These are phyloP conservation scores for Sclerodermus sp. DNA, from an alignment of 2,888 invertebrate genomes.

Conservation along the genomic window DNA sequence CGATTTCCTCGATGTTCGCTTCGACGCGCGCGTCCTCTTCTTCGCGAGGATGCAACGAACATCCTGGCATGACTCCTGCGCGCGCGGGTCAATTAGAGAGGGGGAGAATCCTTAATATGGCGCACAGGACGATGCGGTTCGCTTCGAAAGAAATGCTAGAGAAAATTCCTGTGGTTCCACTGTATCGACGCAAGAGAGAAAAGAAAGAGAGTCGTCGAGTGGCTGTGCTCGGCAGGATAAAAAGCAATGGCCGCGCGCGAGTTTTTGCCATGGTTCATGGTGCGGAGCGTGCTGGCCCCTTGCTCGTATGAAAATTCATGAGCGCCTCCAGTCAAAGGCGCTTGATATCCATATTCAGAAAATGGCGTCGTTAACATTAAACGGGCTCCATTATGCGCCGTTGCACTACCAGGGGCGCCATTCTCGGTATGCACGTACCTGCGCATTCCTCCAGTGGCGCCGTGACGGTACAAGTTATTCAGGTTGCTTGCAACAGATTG, in stretches of 20 bases:
- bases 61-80: too few relatives aligned
- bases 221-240: conserved; percentile 13
- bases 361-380: conserved; percentile 57
- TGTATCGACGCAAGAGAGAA: neutral
- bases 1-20: too few relatives aligned
- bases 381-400: conserved; percentile 49
- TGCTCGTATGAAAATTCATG: conserved; percentile 52
- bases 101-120: too few relatives aligned
- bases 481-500: too few relatives aligned
- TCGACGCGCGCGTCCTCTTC: too few relatives aligned
- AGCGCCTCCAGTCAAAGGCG: conserved; percentile 43
- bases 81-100: too few relatives aligned
- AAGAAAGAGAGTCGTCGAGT: conserved; percentile 11
- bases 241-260: conserved; percentile 21
- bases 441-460: too few relatives aligned
- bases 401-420: conserved; percentile 23
- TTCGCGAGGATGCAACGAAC: too few relatives aligned
- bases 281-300: conserved; percentile 10
- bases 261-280: conserved; percentile 14
- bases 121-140: too few relatives aligned
- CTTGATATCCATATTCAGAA: conserved; percentile 53
- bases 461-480: too few relatives aligned
- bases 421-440: neutral
- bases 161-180: too few relatives aligned
- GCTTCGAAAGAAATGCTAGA: too few relatives aligned